Base-by-base conservation (phyloP, 2,113 vertebrate species). In the Pomatostomus ruficeps region DNA sequence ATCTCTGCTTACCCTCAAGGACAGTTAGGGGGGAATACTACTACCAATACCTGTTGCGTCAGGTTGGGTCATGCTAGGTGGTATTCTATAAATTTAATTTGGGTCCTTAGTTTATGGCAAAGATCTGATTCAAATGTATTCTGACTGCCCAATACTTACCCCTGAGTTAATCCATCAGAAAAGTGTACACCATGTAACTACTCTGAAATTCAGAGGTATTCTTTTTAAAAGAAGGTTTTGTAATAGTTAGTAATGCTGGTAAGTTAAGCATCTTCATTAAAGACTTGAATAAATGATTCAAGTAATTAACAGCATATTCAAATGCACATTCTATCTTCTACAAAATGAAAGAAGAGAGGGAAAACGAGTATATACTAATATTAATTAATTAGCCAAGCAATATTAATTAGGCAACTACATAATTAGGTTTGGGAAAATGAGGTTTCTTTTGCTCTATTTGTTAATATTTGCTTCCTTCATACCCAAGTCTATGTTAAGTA, bases 301-400 rank as follows among this genome's bases (percentile, higher is more conserved):
- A 45, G 45, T 79, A 91, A 85, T 85, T 91, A 95, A 76, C n/a
- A 90, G 16, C 35, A 19, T 31, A 66, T 93, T 77, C n/a, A 85
- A 82, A 91, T 90, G n/a, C 9, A 63, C 23, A 49, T 83, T 62
- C 29, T 38, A 59, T 17, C 63, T 88, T 72, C 66, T 89, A 71
- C 28, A 85, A 40, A 88, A 43, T 67, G 46, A 71, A 89, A 71
- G 25, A 75, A 90, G 48, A 89, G 62, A 85, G 62, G 35, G 28
- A 85, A 89, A 85, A 89, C 58, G 17, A 5, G 21, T 88, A 62
- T 63, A 55, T 48, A 91, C 40, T 36, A 63, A 85, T 88, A 95
- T 67, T 91, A 96, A 95, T 94, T 95, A 95, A 92, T 89, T 96
- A 95, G 7, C 18, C 43, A 91, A 90, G 14, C 14, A 67, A 71